Evolutionary conservation across 2,797 vertebrate species (phyloP).

Genomic region (Onychomys torridus): DNA sequence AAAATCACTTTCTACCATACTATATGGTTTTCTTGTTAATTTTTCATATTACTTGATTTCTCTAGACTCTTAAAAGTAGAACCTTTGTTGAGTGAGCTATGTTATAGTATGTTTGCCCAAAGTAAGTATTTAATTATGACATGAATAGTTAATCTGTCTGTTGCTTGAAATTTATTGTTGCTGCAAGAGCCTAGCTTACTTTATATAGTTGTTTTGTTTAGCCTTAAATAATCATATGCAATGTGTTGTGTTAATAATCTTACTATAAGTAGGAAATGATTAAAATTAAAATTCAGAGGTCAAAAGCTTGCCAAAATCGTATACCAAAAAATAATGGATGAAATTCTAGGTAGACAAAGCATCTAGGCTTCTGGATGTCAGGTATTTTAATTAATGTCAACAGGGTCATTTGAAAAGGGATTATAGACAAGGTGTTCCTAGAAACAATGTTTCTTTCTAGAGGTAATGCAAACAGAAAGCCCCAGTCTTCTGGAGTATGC

Average conservation of each 20-base stretch:
- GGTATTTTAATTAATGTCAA: neutral
- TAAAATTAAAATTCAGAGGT: neutral
- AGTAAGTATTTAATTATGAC: neutral
- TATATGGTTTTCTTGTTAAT: neutral
- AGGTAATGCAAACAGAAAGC: neutral
- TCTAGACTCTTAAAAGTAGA: neutral
- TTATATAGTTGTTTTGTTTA: constrained; percentile 5
- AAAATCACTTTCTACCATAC: neutral
- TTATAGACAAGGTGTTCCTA: neutral
- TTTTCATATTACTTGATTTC: constrained; percentile 7
- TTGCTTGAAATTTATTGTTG: neutral
- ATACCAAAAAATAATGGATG: neutral
- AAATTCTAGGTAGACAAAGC: constrained; percentile 8
- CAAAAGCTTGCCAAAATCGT: neutral
- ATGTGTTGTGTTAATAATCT: neutral
- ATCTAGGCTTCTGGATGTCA: neutral
- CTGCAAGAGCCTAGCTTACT: neutral
- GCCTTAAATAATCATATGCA: neutral
- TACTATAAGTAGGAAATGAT: constrained; percentile 19
- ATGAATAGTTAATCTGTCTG: neutral
- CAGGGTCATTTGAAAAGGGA: neutral
- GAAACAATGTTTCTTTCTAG: neutral
- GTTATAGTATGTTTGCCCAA: neutral
- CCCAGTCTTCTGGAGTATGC: neutral
- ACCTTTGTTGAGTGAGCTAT: neutral